Evolutionary conservation across 2,888 invertebrate species (phyloP).

Genomic region (Epicampocera succincta): DNA sequence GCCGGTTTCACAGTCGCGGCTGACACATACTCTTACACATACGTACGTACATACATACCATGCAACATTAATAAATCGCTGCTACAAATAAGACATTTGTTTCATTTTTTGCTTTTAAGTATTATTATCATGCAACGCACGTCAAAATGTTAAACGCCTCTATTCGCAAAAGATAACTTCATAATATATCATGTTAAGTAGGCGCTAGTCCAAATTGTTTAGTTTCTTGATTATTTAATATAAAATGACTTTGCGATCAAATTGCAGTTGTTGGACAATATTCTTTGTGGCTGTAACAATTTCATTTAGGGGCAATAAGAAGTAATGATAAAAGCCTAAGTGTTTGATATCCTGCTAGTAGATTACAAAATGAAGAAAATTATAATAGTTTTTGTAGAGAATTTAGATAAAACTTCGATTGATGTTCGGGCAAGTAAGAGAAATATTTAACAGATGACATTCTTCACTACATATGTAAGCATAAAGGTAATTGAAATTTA

Average conservation of each 20-base stretch:
- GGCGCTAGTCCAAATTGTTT: constrained; percentile 71
- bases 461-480: no score
- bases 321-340: constrained; percentile 30
- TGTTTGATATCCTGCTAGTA: constrained; percentile 19
- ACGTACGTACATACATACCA: neutral
- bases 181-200: constrained; percentile 71
- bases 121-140: constrained; percentile 71
- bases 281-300: constrained; percentile 14
- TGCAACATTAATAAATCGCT: constrained; percentile 1
- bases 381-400: no score
- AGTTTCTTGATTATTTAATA: constrained; percentile 56
- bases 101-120: constrained; percentile 31
- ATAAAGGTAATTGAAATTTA: no score
- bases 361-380: no score
- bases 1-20: constrained; percentile 7
- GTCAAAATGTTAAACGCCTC: constrained; percentile 72
- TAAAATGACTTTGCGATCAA: constrained; percentile 49
- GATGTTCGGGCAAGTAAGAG: no score
- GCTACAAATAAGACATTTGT: constrained; percentile 57
- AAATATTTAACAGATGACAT: no score
- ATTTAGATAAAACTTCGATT: no score
- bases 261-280: constrained; percentile 41
- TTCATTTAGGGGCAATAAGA: constrained; percentile 6
- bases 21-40: no score
- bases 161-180: constrained; percentile 70